Base-by-base conservation (phyloP, 2,797 vertebrate species). In the Coilia nasus region DNA sequence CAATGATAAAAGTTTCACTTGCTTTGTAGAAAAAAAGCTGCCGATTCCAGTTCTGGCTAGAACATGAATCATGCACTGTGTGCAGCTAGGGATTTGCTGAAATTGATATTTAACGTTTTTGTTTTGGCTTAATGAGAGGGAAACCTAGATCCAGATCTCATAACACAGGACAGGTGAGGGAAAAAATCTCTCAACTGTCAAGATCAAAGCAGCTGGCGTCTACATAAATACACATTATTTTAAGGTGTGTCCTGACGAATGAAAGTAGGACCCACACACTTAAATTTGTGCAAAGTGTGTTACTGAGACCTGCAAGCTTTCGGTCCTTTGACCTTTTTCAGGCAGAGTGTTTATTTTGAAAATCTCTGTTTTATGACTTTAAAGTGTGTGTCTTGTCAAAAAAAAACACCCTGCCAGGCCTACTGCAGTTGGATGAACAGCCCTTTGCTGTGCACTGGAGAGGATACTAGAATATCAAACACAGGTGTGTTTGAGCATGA, bases 1-100 rank as follows among this genome's bases (percentile, higher is more conserved):
- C 84, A 21, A 21, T 92, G 90, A 92, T 95, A 47, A 94, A 95
- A 94, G 90, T 95, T 95, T 95, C 86, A 94, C 90, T 90, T n/a
- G 87, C 21, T 57, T 87, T 88, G 90, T 91, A 89, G 83, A 90
- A 91, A 90, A 90, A 87, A 93, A 91, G 91, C 89, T 90, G 89
- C 92, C 91, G 93, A 91, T 92, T 92, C 87, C 86, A 89, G 28
- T 75, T 19, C 60, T 87, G 83, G 90, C 90, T 91, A 91, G 88
- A 90, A 89, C 91, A 54, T 54, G 7, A 2, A 95, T 95, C 94
- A 96, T 95, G 93, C 93, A 95, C 86, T 35, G 5, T 41, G 81
- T 21, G 31, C 82, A 54, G 78, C 81, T 19, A 41, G 5, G 25
- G 25, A 31, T 71, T 14, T 31, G 11, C 28, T 31, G 25, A 71